These are phyloP conservation scores for Limnothrissa miodon DNA, from an alignment of 2,113 vertebrate genomes.

Conservation along the genomic window DNA sequence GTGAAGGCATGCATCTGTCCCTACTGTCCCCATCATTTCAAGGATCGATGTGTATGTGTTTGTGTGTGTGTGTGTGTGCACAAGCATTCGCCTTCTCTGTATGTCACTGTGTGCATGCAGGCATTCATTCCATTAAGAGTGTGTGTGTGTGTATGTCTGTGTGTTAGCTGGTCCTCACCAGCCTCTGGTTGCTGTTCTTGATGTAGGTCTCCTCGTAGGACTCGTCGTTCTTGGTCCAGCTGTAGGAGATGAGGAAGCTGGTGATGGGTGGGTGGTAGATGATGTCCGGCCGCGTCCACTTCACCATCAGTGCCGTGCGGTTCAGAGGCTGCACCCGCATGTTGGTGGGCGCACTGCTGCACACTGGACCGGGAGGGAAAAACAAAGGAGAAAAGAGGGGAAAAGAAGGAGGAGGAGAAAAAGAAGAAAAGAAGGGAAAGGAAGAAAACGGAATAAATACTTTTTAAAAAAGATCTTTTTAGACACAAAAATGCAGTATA, in stretches of 20 bases:
- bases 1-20: neutral
- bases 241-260: conserved; percentile 95
- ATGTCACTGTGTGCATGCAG: neutral
- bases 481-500: neutral
- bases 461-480: neutral
- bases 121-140: too few species aligned
- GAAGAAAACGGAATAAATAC: neutral
- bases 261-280: conserved; percentile 94
- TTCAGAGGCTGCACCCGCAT: conserved; percentile 97
- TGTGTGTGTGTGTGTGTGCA: neutral
- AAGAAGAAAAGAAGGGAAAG: neutral
- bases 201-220: conserved; percentile 93
- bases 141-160: neutral
- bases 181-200: conserved; percentile 88
- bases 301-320: conserved; percentile 83
- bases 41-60: conserved; percentile 37
- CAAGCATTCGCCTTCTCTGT: neutral
- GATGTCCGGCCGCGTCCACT: conserved; percentile 87
- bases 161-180: conserved; percentile 73
- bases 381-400: too few species aligned
- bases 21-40: too few species aligned
- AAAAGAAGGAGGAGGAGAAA: too few species aligned
- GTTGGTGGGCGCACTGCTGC: conserved; percentile 92
- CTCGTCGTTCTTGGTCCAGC: conserved; percentile 95
- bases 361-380: conserved; percentile 72